Evolutionary conservation across 2,888 invertebrate species (phyloP).

Genomic region (Carterocephalus palaemon): DNA sequence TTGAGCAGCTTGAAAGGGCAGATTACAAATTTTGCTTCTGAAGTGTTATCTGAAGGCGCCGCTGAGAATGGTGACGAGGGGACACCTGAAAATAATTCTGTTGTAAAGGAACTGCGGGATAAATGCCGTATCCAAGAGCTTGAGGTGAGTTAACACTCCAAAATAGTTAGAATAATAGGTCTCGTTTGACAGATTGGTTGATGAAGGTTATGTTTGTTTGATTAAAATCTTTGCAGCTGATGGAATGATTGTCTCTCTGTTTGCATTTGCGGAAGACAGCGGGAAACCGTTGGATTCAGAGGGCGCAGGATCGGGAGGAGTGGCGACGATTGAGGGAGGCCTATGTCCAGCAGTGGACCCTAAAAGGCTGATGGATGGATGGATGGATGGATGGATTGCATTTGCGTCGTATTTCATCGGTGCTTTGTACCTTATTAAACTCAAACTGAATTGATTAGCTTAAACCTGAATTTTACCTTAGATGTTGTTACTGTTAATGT

Average conservation of each 20-base stretch:
- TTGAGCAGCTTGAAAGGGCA: conserved; percentile 89
- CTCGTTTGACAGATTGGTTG: conserved; percentile 52
- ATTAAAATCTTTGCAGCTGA: conserved; percentile 32
- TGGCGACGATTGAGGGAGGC: too few relatives aligned
- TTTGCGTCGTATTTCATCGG: conserved; percentile 14
- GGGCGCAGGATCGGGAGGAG: too few relatives aligned
- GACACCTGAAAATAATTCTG: conserved; percentile 38
- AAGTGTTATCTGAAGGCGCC: conserved; percentile 88
- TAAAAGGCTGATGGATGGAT: too few relatives aligned
- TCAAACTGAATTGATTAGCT: too few relatives aligned
- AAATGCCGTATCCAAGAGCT: conserved; percentile 79
- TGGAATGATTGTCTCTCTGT: conserved; percentile 13
- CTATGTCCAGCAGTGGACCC: too few relatives aligned
- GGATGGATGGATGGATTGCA: too few relatives aligned
- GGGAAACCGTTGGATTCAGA: too few relatives aligned
- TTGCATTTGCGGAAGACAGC: too few relatives aligned
- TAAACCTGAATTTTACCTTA: too few relatives aligned
- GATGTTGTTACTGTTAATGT: too few relatives aligned
- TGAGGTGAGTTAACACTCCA: conserved; percentile 73
- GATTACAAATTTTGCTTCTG: conserved; percentile 91
- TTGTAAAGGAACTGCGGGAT: conserved; percentile 74
- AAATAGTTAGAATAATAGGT: conserved; percentile 21
- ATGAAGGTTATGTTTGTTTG: conserved; percentile 70
- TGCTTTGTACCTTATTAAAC: too few relatives aligned
- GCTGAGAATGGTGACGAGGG: conserved; percentile 64